phyloP scores from a whole-genome alignment of 1,140 invertebrate species.

The Stenopsyche tienmushanensis region DNA sequence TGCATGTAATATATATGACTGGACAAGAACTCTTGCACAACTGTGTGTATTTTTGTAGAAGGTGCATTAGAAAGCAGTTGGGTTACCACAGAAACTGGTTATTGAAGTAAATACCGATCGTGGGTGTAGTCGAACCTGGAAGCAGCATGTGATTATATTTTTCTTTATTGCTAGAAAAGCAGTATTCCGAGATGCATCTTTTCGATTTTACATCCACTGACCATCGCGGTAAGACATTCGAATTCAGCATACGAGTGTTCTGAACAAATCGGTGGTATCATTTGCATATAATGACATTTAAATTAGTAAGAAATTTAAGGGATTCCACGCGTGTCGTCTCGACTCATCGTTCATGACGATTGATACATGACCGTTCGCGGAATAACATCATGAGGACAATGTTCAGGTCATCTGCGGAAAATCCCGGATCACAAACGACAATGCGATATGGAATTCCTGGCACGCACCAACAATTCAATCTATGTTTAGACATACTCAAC shows the following conservation, averaged over 20 bases:
- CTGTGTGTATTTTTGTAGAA: conserved; percentile 7
- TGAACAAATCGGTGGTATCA: no score
- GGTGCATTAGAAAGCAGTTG: conserved; percentile 26
- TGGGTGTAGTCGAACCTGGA: conserved; percentile 1
- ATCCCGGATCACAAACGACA: not conserved
- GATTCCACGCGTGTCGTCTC: not conserved
- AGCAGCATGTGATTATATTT: not conserved
- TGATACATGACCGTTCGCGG: no score
- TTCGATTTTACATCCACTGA: not conserved
- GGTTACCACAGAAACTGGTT: conserved; percentile 19
- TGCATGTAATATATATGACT: no score
- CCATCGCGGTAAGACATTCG: not conserved
- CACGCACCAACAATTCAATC: not conserved
- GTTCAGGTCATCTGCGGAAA: not conserved
- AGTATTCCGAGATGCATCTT: no score
- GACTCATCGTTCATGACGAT: not conserved
- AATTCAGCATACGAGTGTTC: not conserved
- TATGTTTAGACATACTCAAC: not conserved
- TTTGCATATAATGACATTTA: no score
- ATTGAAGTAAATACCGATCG: not conserved
- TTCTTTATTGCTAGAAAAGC: no score
- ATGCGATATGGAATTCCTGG: no score
- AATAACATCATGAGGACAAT: not conserved
- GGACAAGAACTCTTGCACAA: not conserved
- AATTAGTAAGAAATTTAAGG: no score